A percentile compares a stretch with the other conserved stretches of the same genome.
Conservation (phyloP, 2,888 invertebrate species). For the Coecobrya sp. region DNA sequence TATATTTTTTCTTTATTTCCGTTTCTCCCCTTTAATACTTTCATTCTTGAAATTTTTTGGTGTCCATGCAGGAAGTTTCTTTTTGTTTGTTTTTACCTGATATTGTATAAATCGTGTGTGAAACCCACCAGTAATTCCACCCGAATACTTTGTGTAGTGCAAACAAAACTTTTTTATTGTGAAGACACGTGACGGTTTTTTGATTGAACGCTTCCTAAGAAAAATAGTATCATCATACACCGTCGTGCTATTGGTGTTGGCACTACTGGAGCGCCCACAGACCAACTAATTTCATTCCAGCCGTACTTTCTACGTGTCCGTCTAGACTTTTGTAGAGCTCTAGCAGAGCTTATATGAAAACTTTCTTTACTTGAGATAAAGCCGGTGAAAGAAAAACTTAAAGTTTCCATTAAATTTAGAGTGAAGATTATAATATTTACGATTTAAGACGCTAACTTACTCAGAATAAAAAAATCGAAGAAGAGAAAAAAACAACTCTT, state of each 20-base stretch:
- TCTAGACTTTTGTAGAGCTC: neutral
- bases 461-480: neutral
- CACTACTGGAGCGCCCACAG: neutral
- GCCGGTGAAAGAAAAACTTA: constrained; percentile 21
- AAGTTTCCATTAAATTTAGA: constrained; percentile 74
- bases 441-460: neutral
- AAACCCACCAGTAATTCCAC: neutral
- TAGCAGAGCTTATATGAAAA: constrained; percentile 17
- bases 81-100: constrained; percentile 11
- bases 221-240: too few species aligned
- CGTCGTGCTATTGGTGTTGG: neutral
- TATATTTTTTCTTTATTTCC: constrained; percentile 18
- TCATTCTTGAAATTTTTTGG: neutral
- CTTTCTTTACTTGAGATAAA: constrained; percentile 8
- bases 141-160: constrained; percentile 37
- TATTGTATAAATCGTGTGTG: neutral
- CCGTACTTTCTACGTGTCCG: constrained; percentile 10
- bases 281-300: constrained; percentile 33
- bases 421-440: constrained; percentile 62
- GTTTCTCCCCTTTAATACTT: neutral
- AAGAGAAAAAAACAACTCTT: constrained; percentile 1
- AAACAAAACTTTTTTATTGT: constrained; percentile 53
- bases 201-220: constrained; percentile 23
- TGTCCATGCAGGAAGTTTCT: neutral
- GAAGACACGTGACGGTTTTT: constrained; percentile 53